Evolutionary conservation across 2,113 vertebrate genomes (phyloP), one percentile per base, ranked within the genome.

Genomic region (Clupea harengus): DNA sequence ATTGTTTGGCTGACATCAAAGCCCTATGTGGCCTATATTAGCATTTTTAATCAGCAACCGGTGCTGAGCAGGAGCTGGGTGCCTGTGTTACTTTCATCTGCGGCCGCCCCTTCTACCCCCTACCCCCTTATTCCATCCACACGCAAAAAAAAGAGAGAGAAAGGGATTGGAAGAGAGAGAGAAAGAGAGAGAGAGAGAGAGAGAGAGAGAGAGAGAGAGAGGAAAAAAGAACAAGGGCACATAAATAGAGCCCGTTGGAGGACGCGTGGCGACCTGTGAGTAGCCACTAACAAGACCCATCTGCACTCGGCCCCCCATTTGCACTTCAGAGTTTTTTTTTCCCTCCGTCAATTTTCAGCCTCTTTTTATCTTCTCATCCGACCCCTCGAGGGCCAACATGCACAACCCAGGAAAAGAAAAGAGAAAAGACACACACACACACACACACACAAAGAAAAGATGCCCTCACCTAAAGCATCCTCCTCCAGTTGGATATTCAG

Each of bases 11-110:
- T 92, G 93, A 98, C 97, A 95, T 98, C 97, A 98, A 98, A 98
- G 98, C 92, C 91, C 92, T 94, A 94, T 93, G 91, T 93, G 85
- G 92, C 45, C 22, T 85, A 93, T 95, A 96, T 97, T 96, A 97
- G 96, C 96, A 97, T 97, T 96, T 97, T 96, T 97, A 97, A 97
- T 98, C 96, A 97, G 95, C 90, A 93, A 94, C 94, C 92, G 95
- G 94, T 82, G 85, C 94, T 92, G 95, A 91, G 80, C 91, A 90
- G 94, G 90, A 93, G 94, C 95, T 95, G 91, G 90, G 91, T 91
- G 91, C 86, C 89, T 93, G 93, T 93, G 92, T 93, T 91, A 90
- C 95, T 96, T 95, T 93, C 92, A 95, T 95, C 93, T 92, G 80
- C 39, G 81, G 89, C 81, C 75, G 11, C 88, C 89, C 88, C 86